These are phyloP conservation scores for human (Homo sapiens) DNA, from an alignment of 2,113 vertebrate genomes.

Conservation along the genomic window GRCh38 chr1:8194501-8195000, in stretches of 20 bases:
- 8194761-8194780: conserved; percentile 47
- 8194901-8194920: neutral
- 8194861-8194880: neutral
- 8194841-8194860: neutral
- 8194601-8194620: conserved; percentile 40
- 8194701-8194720: neutral
- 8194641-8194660: conserved; percentile 50
- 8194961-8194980: neutral
- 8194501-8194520: conserved; percentile 58
- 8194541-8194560: conserved; percentile 20
- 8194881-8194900: neutral
- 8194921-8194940: fast-evolving
- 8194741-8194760: neutral
- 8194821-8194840: neutral
- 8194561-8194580: conserved; percentile 54
- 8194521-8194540: neutral
- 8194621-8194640: conserved; percentile 71
- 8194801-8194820: neutral
- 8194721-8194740: neutral
- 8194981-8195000: fast-evolving
- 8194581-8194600: conserved; percentile 59
- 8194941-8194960: neutral
- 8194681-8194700: neutral
- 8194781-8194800: neutral
- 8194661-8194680: neutral